phyloP scores from a whole-genome alignment of 2,113 vertebrate species.

The Thinocorus orbignyianus region DNA sequence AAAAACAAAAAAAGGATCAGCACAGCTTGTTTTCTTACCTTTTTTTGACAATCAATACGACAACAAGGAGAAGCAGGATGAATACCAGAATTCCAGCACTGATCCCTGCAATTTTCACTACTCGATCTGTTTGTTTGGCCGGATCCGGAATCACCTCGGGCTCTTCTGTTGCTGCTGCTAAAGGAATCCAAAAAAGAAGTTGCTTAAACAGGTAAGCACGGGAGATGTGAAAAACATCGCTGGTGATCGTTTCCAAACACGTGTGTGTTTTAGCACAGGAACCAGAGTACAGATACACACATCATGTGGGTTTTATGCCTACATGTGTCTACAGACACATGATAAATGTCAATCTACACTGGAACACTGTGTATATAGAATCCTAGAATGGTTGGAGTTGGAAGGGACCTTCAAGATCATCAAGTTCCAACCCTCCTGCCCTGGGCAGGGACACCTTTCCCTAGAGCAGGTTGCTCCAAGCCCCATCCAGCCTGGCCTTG shows the following conservation, averaged over 20 bases:
- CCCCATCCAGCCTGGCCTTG: no score
- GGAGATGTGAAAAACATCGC: neutral
- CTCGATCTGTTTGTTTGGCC: slow-evolving; percentile 93
- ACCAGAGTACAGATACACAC: neutral
- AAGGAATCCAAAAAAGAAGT: slow-evolving; percentile 57
- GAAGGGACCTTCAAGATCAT: no score
- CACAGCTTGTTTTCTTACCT: slow-evolving; percentile 80
- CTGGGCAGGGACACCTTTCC: no score
- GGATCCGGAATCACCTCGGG: slow-evolving; percentile 96
- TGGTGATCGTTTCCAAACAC: neutral
- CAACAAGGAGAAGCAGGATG: slow-evolving; percentile 92
- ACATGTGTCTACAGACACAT: neutral
- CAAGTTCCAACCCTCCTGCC: no score
- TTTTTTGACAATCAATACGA: slow-evolving; percentile 94
- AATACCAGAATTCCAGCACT: slow-evolving; percentile 94
- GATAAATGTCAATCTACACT: neutral
- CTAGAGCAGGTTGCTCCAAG: no score
- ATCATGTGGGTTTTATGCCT: no score
- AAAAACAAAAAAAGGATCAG: neutral
- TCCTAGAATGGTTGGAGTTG: no score
- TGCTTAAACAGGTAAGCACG: slow-evolving; percentile 27
- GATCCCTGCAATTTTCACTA: slow-evolving; percentile 98
- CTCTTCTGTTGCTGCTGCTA: slow-evolving; percentile 93
- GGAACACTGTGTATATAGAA: neutral
- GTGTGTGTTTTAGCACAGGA: neutral